Evolutionary conservation across 2,797 vertebrate genomes (phyloP).

Genomic region (Rhodeus uyekii): DNA sequence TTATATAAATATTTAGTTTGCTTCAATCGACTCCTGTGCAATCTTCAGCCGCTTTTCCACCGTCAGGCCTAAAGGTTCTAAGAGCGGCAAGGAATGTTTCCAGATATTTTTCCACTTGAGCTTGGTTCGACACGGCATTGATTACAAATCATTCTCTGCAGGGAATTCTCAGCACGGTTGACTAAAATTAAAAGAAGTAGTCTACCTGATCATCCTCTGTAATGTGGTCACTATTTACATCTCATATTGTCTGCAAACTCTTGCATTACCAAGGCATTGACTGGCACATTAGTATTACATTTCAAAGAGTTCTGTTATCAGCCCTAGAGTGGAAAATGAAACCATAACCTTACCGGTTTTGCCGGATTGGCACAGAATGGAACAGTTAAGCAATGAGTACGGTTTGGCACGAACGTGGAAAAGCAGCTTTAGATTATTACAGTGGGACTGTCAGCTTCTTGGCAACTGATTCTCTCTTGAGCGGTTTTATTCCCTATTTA

Average conservation of each 20-base stretch:
- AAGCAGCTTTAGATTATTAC: not conserved
- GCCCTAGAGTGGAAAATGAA: not conserved
- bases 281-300: not conserved
- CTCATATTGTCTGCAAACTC: not conserved
- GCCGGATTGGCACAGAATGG: not conserved
- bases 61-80: no score
- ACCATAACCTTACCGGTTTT: not conserved
- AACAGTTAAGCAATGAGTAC: not conserved
- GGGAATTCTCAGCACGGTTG: no score
- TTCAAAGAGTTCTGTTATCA: not conserved
- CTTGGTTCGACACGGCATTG: not conserved
- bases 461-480: not conserved
- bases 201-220: not conserved
- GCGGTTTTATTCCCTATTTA: not conserved
- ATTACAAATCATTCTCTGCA: not conserved
- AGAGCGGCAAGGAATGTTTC: not conserved
- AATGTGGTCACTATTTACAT: not conserved
- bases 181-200: not conserved
- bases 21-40: not conserved
- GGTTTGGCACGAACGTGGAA: not conserved
- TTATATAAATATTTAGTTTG: not conserved
- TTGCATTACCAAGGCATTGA: not conserved
- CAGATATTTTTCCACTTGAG: not conserved
- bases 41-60: no score
- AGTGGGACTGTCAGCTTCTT: conserved; percentile 2